These are phyloP conservation scores for Prosapia bicincta DNA, from an alignment of 2,888 invertebrate species.

Conservation along the genomic window DNA sequence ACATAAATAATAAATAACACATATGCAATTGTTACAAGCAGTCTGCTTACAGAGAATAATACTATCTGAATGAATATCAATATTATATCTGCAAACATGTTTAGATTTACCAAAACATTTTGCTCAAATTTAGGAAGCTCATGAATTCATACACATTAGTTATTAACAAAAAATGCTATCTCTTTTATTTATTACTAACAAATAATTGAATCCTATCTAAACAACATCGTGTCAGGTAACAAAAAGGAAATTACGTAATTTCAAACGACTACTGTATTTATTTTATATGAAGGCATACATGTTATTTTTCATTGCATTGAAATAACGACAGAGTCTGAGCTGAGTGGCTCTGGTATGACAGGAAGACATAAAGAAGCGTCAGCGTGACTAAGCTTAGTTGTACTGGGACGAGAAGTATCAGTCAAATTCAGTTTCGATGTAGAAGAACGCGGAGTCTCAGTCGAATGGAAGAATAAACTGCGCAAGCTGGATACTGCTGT, in stretches of 20 bases:
- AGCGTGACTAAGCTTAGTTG: neutral
- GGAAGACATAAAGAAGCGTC: constrained; percentile 23
- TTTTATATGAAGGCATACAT: neutral
- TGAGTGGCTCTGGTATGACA: constrained; percentile 25
- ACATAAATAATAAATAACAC: neutral
- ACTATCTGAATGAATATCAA: neutral
- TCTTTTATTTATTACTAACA: neutral
- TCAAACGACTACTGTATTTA: neutral
- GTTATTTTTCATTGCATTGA: constrained; percentile 11
- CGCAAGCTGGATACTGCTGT: constrained; percentile 22
- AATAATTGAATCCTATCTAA: neutral
- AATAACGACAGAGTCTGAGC: constrained; percentile 19
- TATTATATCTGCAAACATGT: neutral
- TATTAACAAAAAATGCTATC: neutral
- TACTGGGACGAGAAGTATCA: constrained; percentile 10
- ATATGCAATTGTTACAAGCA: neutral
- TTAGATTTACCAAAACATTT: neutral
- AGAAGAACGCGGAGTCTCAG: constrained; percentile 17
- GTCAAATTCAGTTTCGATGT: constrained; percentile 7
- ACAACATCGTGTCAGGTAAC: neutral
- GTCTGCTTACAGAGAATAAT: neutral
- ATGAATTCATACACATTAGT: neutral
- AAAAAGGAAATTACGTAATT: neutral
- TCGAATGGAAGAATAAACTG: constrained; percentile 25
- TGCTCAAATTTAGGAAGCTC: neutral